phyloP scores from a whole-genome alignment of 2,888 invertebrate genomes.

The Anodontia alba region DNA sequence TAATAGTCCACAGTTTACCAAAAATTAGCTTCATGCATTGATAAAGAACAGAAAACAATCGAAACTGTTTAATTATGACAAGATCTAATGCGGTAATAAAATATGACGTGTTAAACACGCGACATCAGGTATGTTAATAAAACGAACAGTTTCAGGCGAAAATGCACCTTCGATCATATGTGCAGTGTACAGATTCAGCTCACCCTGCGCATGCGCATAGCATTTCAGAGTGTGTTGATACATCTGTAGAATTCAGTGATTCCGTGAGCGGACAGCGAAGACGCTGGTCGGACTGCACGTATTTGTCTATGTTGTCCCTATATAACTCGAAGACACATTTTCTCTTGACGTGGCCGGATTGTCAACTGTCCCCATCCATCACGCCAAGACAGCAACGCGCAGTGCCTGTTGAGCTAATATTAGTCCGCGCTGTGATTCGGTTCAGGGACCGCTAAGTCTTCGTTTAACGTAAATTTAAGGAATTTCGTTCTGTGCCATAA shows the following conservation, averaged over 20 bases:
- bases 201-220: no score
- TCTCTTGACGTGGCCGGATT: no score
- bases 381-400: slow-evolving; percentile 17
- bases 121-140: slow-evolving; percentile 10
- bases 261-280: no score
- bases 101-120: slow-evolving; percentile 4
- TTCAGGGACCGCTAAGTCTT: slow-evolving; percentile 1
- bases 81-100: background rate
- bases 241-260: no score
- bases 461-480: background rate
- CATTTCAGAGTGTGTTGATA: no score
- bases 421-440: background rate
- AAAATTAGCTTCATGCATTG: no score
- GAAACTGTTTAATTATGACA: background rate
- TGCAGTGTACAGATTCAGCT: no score
- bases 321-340: no score
- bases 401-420: background rate
- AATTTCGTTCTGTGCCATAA: background rate
- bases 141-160: background rate
- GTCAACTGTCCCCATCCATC: slow-evolving; percentile 18
- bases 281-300: no score
- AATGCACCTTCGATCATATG: no score
- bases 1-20: no score
- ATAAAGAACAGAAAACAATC: background rate
- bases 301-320: no score